phyloP scores from a whole-genome alignment of 2,888 invertebrate species.

The Tetragnatha montana region DNA sequence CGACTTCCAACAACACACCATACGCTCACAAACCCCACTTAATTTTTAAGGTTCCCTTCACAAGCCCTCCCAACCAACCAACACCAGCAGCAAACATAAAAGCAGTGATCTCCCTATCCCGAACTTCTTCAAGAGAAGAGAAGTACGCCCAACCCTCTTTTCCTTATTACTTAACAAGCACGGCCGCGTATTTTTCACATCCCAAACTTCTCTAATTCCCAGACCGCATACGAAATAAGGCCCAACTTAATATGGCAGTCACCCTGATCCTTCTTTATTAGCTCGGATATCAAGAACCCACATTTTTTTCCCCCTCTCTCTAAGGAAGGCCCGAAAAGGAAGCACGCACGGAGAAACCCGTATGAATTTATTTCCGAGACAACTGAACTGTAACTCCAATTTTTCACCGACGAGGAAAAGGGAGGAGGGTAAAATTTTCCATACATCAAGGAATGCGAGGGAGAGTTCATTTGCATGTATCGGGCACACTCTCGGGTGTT shows the following conservation, averaged over 20 bases:
- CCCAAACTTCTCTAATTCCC: background rate
- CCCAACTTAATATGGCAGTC: constrained; percentile 34
- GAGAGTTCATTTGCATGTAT: constrained; percentile 53
- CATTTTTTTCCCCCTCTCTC: background rate
- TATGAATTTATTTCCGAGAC: constrained; percentile 45
- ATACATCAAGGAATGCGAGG: constrained; percentile 5
- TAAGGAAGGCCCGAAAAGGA: constrained; percentile 2
- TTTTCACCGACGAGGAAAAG: constrained; percentile 8
- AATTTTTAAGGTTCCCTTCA: too few relatives aligned
- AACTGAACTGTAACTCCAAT: constrained; percentile 30
- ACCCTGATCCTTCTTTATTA: constrained; percentile 38
- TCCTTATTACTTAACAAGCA: background rate
- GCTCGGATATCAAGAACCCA: constrained; percentile 14
- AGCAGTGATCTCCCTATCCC: too few relatives aligned
- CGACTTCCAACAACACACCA: too few relatives aligned
- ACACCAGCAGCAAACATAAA: too few relatives aligned
- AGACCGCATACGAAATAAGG: constrained; percentile 26
- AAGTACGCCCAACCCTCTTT: background rate
- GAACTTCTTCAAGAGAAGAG: too few relatives aligned
- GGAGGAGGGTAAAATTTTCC: background rate
- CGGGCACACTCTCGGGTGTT: background rate
- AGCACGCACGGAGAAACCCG: constrained; percentile 28
- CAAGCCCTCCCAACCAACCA: too few relatives aligned
- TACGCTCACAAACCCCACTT: too few relatives aligned
- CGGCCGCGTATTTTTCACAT: background rate